A percentile compares a stretch with the other conserved stretches of the same genome.
phyloP scores from a whole-genome alignment of 1,140 invertebrate genomes.

The Mylabris phalerata region DNA sequence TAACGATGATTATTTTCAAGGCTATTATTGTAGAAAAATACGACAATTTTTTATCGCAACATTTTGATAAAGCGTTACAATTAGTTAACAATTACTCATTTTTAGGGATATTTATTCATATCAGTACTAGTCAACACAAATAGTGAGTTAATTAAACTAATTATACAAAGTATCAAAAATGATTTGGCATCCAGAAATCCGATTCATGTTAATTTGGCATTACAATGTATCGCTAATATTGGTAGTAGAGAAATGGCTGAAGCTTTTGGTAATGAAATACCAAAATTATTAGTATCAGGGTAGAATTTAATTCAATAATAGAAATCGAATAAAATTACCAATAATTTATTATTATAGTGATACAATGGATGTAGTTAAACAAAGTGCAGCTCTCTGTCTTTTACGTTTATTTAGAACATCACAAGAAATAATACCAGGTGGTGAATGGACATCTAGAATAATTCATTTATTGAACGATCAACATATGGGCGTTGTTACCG shows the following conservation, averaged over 20 bases:
- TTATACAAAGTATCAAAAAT: constrained; percentile 99
- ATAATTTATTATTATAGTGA: constrained; percentile 58
- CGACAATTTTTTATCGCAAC: neutral
- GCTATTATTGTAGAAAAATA: neutral
- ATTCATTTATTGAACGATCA: constrained; percentile 99
- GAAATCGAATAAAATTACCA: constrained; percentile 1
- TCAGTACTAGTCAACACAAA: constrained; percentile 99
- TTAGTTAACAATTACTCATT: constrained; percentile 8
- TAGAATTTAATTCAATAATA: constrained; percentile 42
- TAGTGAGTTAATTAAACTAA: constrained; percentile 97
- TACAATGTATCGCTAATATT: constrained; percentile 99
- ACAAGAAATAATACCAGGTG: constrained; percentile 90
- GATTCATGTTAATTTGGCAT: constrained; percentile 96
- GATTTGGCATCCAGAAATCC: constrained; percentile 96
- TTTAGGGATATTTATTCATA: constrained; percentile 96
- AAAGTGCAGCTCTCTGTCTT: constrained; percentile 95
- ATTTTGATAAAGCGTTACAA: neutral
- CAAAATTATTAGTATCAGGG: constrained; percentile 95
- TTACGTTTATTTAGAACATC: constrained; percentile 88
- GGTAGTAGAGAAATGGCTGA: constrained; percentile 99
- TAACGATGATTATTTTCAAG: constrained; percentile 1
- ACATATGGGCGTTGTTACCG: constrained; percentile 98
- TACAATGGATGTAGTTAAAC: constrained; percentile 99
- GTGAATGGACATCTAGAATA: constrained; percentile 98
- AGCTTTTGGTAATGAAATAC: constrained; percentile 96